Conservation (phyloP, 2,113 vertebrate species). For the Phalacrocorax brasilianus region DNA sequence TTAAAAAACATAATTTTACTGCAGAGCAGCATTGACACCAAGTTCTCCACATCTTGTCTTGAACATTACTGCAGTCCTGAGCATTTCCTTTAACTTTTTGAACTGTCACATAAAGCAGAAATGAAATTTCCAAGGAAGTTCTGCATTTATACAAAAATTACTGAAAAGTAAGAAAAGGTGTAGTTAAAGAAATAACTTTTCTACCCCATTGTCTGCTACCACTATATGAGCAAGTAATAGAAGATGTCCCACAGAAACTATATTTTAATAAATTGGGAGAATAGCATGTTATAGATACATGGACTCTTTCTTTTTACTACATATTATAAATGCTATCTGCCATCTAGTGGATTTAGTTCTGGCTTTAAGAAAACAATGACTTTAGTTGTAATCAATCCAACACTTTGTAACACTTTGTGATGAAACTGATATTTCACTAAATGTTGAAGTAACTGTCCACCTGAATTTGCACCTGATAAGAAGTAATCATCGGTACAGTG, state of each 20-base stretch:
- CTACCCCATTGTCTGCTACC: background rate
- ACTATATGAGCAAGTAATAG: background rate
- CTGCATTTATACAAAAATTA: background rate
- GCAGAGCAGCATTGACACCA: background rate
- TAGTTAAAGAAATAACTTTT: background rate
- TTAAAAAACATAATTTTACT: background rate
- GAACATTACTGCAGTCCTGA: background rate
- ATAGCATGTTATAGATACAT: background rate
- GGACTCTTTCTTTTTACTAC: background rate
- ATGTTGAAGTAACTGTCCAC: background rate
- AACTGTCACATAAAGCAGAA: background rate
- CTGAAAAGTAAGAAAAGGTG: background rate
- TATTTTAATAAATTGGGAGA: background rate
- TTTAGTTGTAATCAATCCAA: background rate
- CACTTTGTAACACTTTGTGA: background rate
- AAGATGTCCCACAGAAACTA: background rate
- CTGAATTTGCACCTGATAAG: background rate
- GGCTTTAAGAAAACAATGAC: background rate
- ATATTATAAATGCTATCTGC: conserved; percentile 57
- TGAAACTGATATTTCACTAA: background rate
- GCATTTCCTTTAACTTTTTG: background rate
- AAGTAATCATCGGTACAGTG: background rate
- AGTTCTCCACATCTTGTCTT: background rate
- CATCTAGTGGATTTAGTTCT: conserved; percentile 49
- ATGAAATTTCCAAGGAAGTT: background rate